Base-by-base conservation (phyloP, 2,888 invertebrate genomes). In the Meghimatium bilineatum region DNA sequence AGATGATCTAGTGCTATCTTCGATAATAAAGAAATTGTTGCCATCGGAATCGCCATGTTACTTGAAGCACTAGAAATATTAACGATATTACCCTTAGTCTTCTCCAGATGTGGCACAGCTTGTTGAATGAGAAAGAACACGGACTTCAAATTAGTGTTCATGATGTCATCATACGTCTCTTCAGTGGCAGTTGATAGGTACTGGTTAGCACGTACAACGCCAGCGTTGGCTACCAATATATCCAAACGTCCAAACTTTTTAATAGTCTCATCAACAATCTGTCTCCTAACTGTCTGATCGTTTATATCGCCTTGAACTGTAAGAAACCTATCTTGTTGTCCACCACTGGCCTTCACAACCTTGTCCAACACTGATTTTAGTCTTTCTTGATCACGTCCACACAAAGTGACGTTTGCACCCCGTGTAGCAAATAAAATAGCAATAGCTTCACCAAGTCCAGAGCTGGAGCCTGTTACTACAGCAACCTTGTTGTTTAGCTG, bases 141-240 rank as follows among this genome's bases (percentile, higher is more conserved):
- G 23, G 84, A 66, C 66, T 76, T 80, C 5, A 80, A 49, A 44
- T 84, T 84, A n/a, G 80, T 84, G 77, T 81, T 60, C 76, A 84
- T 76, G 29, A 81, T 76, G 29, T 34, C 29, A 38, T 84, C 77
- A 34, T 66, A 84, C 6, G 38, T 12, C 63, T 84, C 84, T 60
- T 66, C 69, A 1, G 80, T 84, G 6, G 80, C 76, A 1, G 17
- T 29, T 56, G 56, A n/a, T 3, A 80, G 10, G 6, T 17, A 23
- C 2, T 36, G 26, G 49, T 82, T 60, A 8, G 52, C 52, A 49
- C 14, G 26, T 20, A 74, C 3, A 1, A 67, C 52, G 1, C 82
- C 82, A 69, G 75, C 76, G 38, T 82, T 82, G 26, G 82, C 52
- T 34, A 56, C 17, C 17, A 56, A 20, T 12, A 56, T 56, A 20